phyloP scores from a whole-genome alignment of 2,797 vertebrate genomes.

The Lerista edwardsae region DNA sequence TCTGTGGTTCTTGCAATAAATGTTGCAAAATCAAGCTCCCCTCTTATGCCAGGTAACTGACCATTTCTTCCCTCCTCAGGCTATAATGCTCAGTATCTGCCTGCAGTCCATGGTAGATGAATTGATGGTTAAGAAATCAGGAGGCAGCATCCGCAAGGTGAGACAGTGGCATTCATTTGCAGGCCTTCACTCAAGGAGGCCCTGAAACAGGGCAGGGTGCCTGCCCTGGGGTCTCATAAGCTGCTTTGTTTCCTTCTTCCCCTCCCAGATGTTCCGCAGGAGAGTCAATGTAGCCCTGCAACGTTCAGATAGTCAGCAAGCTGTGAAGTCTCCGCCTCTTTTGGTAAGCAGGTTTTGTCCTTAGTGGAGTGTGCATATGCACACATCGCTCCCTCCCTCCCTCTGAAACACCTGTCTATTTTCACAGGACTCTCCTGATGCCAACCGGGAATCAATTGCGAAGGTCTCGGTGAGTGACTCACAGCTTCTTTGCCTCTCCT shows the following conservation, averaged over 20 bases:
- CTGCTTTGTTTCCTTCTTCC: not conserved
- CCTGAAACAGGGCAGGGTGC: no score
- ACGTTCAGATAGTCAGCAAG: slow-evolving; percentile 92
- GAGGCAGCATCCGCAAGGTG: slow-evolving; percentile 97
- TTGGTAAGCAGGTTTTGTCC: slow-evolving; percentile 80
- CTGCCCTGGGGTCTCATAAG: not conserved
- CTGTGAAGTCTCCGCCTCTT: slow-evolving; percentile 93
- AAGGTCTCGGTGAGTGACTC: slow-evolving; percentile 92
- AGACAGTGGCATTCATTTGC: not conserved
- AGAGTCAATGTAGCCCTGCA: slow-evolving; percentile 86
- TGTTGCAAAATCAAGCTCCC: not conserved
- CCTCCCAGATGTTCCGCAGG: slow-evolving; percentile 88
- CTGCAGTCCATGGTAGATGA: slow-evolving; percentile 99
- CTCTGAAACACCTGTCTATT: not conserved
- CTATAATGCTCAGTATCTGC: slow-evolving; percentile 99
- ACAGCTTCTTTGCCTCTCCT: slow-evolving; percentile 1
- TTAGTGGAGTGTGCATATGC: no score
- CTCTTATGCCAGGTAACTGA: no score
- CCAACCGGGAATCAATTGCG: slow-evolving; percentile 88
- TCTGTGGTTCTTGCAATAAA: not conserved
- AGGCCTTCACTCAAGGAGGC: no score
- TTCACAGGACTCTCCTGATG: slow-evolving; percentile 90
- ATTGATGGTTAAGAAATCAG: slow-evolving; percentile 98
- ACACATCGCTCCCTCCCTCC: no score
- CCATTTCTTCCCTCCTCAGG: slow-evolving; percentile 73